Conservation (phyloP, 2,113 vertebrate species). For the Semnornis frantzii region DNA sequence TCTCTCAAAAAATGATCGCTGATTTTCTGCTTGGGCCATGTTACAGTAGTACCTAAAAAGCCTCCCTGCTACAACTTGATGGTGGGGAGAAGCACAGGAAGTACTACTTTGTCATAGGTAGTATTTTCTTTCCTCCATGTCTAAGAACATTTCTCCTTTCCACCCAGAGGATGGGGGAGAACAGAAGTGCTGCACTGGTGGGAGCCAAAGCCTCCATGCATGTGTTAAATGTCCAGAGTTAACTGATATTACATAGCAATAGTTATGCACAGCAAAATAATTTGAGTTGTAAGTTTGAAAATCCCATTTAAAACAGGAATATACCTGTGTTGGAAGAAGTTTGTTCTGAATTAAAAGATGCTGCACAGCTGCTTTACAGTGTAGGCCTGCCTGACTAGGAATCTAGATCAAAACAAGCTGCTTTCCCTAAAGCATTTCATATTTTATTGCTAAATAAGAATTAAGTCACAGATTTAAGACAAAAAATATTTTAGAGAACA, state of each 20-base stretch:
- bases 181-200: not conserved
- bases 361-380: not conserved
- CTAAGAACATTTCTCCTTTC: not conserved
- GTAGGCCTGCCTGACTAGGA: fast-evolving
- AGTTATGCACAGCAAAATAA: fast-evolving
- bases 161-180: not conserved
- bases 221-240: no score
- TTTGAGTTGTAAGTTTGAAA: fast-evolving
- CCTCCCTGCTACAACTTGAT: not conserved
- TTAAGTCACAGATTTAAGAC: no score
- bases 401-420: fast-evolving
- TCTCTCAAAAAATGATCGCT: not conserved
- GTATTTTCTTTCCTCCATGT: not conserved
- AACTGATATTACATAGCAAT: fast-evolving
- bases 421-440: not conserved
- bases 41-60: not conserved
- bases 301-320: fast-evolving
- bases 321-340: fast-evolving
- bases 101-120: not conserved
- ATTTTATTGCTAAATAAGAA: not conserved
- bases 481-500: fast-evolving
- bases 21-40: fast-evolving
- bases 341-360: not conserved
- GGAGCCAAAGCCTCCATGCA: fast-evolving
- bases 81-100: fast-evolving